Evolutionary conservation across 1,140 invertebrate species (phyloP), one percentile per base, ranked within the genome.

Genomic region (Penaeus indicus): DNA sequence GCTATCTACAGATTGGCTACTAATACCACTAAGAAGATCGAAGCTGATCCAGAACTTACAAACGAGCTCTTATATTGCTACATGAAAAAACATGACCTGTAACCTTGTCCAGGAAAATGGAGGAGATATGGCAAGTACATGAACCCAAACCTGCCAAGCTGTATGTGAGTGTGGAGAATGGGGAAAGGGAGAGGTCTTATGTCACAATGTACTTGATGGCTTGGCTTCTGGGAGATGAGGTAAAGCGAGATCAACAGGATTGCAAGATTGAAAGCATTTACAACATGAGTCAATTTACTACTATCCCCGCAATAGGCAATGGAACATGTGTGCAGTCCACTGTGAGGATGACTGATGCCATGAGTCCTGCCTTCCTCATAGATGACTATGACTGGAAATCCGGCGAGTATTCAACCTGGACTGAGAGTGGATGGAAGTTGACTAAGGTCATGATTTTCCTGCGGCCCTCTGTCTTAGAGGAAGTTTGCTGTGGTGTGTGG

Each of bases 331-430:
- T 61, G 42, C n/a, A 64, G 27, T 85, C 90, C 63, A 88, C 90
- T 62, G 86, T 84, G 10, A 54, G 86, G 32, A 84, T 84, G n/a
- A 88, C 85, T 32, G 88, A 88, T 63, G 90, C 90, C 42, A 86
- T 86, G 79, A 90, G 90, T 47, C 90, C 90, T 77, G 90, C 90
- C n/a, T 90, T 90, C 61, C 42, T 86, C 19, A 90, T 90, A 77
- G 69, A 85, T 13, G 38, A 84, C 38, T 90, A 90, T 79, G 84
- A 90, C 62, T 90, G 84, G 80, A 69, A 86, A 60, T 90, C 90
- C 27, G 86, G 87, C 3, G 77, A 89, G 69, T 90, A 86, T 75
- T 89, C 90, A 38, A 86, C 90, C 81, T 90, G 90, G 90, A 89
- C 90, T 25, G 90, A 90, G 67, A 89, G 87, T 86, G 86, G 84